Evolutionary conservation across 2,888 invertebrate species (phyloP), one percentile per base, ranked within the genome.

Genomic region (Platycnemis pennipes): DNA sequence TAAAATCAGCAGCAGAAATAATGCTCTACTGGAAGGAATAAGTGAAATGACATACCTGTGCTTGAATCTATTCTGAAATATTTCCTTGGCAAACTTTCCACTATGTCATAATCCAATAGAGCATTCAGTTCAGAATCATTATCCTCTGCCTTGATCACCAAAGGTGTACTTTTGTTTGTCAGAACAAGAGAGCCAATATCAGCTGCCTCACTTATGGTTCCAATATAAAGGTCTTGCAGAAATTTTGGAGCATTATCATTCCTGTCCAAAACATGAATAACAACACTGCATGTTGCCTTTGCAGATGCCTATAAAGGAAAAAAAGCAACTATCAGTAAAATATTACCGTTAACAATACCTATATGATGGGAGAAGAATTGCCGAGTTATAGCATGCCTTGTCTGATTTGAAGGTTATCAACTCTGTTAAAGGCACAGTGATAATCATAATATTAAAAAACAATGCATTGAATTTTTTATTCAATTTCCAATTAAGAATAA

Each of bases 71-170:
- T 98, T 96, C 98, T 98, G 96, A 99, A 99, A 96, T 98, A 98
- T 95, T 97, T 97, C 95, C 98, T 97, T 1, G 98, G 98, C 95
- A 97, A 96, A 94, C 98, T 98, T 96, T 99, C 98, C 94, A 98
- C 97, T 95, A 99, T 98, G 96, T 98, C 98, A 96, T 98, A 99
- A 95, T 98, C 97, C 94, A 99, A 97, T 95, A 98, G 97, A 46
- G 98, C 98, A 97, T 99, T 98, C 94, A 98, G 97, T 96, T 99
- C 98, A 85, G 98, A 98, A 97, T 99, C 99, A 1, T 97, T 97
- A 96, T 99, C 99, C 94, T 97, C 97, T 0, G 99, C 98, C 95
- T 97, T 97, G 94, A 99, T 98, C 94, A 99, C 99, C 94, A 99
- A 97, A 85, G 99, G 99, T 69, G 97, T 97, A 95, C 98, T 98